Base-by-base conservation (phyloP, 1,140 invertebrate genomes). In the Arctopsyche grandis region DNA sequence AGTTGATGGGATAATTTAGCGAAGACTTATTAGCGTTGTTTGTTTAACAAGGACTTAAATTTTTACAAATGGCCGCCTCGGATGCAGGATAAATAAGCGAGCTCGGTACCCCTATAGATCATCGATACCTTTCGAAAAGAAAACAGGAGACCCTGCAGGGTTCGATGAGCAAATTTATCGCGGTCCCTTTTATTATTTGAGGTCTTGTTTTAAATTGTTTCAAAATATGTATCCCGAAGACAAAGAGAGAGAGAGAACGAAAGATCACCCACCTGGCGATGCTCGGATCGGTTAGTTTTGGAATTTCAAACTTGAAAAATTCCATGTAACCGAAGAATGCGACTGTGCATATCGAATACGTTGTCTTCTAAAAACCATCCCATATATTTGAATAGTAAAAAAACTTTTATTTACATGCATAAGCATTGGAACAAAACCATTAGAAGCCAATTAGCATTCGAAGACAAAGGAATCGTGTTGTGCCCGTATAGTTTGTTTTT, bases 101-200 rank as follows among this genome's bases (percentile, higher is more conserved):
- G 29, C 10, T 10, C n/a, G n/a, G 44, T 24, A 74, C 71, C 71
- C 48, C 71, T 74, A 74, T 74, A 74, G 71, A 74, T 74, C 66
- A 77, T 73, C 66, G 66, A 46, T 80, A 26, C 56, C 26, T 69
- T 69, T 75, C 58, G 29, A 75, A 76, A 69, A 60, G 10, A 80
- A 69, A 56, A 73, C 56, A 24, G 69, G n/a, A 77, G n/a, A 77
- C 60, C 58, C 73, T 60, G 74, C 75, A 58, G 74, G 79, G 79
- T 74, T 69, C 79, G 60, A 77, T 71, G 74, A 75, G 75, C 69
- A 80, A 69, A 80, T 74, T 74, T 74, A 74, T 74, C 48, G 71
- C 10, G 69, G 24, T 70, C 22, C 69, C 26, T 70, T 56, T 56
- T 66, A 66, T 24, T 52, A 52, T 52, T 52, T 52, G 48, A 52